Base-by-base conservation (phyloP, 2,888 invertebrate genomes). In the Cataglyphis altisquamis region DNA sequence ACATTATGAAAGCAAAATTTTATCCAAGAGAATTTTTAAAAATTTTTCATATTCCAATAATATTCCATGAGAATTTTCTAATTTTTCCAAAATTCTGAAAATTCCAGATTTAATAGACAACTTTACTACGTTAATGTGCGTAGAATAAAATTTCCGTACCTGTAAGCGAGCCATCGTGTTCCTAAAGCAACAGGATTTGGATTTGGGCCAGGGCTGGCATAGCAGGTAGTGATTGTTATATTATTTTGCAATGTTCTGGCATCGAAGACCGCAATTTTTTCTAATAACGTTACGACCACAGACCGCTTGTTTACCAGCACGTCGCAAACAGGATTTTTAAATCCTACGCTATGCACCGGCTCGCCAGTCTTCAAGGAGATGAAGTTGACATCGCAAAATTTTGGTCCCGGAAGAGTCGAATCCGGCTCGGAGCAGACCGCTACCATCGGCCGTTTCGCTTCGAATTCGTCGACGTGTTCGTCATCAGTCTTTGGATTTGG, bases 211-310 rank as follows among this genome's bases (percentile, higher is more conserved):
- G 98, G 98, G 94, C 98, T 97, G 45, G 98, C 97, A 95, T 97
- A 98, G 94, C 99, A 99, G 41, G 98, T 98, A 70, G 98, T 98
- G 68, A 99, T 97, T 18, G 98, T 97, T 92, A 98, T 96, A 60
- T 97, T 96, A 94, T 98, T 98, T 92, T 98, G 98, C 68, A 99
- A 96, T 0, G 97, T 97, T 87, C 97, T 97, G 3, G 98, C 97
- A 95, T 98, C 98, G 95, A 99, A 98, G 15, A 99, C 97, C 0
- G 98, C 98, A 89, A 99, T 97, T 84, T 97, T 97, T 95, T 99
- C 99, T 70, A 97, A 96, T 95, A 99, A 99, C 0, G 98, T 97
- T 3, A 98, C 97, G 21, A 98, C 98, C 67, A 99, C 96, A 12
- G 98, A 98, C 84, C 98, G 96, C 91, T 97, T 97, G 95, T 98